Evolutionary conservation across 1,140 invertebrate genomes (phyloP), one percentile per base, ranked within the genome.

Genomic region (Antheraea pernyi): DNA sequence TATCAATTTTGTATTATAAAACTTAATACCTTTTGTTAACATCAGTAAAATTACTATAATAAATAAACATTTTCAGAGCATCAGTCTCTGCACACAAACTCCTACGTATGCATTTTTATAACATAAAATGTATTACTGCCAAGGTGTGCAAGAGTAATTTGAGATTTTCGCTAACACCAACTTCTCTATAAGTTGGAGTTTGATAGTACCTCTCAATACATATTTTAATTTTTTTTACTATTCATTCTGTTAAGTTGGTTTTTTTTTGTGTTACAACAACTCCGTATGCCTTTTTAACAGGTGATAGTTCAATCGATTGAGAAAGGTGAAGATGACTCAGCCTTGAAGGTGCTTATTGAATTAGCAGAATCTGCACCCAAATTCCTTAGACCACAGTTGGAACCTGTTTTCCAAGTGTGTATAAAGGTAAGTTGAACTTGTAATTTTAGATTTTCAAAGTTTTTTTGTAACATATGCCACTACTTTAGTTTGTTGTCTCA

Each of bases 301-400:
- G 95, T 96, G 19, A 95, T 97, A 42, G 95, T 95, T 63, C 94
- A 96, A 78, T 97, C 96, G 76, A 95, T 99, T 70, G 95, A 97
- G 78, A 95, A 95, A 64, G 95, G 96, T 82, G 97, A 98, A 37
- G 98, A 99, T 89, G 98, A 99, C 89, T 94, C 96, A 59, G 90
- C 99, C 11, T 85, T 99, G 0, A 98, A 99, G 93, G 94, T 96
- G 77, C 93, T 99, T 5, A 98, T 99, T 74, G 99, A 99, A 79
- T 89, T 99, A 73, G 97, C 98, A 18, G 98, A 99, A 92, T 95
- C 96, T 71, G 95, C 97, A 13, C 99, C 99, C 0, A 99, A 99
- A 92, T 99, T 96, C 85, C 92, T 99, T 19, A 93, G 98, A 68
- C 94, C 96, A 8, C 97, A 99, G 84, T 88, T 99, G 42, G 95